A percentile compares a stretch with the other conserved stretches of the same genome.
phyloP scores from a whole-genome alignment of 2,797 vertebrate genomes.

The Uromys caudimaculatus region DNA sequence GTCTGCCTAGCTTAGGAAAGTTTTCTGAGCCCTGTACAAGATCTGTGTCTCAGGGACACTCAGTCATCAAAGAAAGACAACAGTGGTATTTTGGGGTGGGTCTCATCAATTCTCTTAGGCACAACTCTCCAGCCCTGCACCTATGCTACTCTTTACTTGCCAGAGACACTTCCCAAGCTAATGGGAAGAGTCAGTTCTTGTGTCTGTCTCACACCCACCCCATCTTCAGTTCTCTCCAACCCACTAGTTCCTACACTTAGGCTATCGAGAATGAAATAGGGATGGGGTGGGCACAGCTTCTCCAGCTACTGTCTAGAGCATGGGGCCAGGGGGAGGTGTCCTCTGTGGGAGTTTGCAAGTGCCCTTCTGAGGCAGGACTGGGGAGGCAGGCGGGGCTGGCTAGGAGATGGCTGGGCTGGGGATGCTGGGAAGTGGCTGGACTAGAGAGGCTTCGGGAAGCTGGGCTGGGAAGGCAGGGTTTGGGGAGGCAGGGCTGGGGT shows the following conservation, averaged over 20 bases:
- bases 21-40: background rate
- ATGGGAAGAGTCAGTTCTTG: background rate
- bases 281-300: background rate
- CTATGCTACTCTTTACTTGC: background rate
- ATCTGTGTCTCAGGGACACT: background rate
- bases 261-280: background rate
- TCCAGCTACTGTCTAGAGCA: background rate
- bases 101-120: background rate
- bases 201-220: background rate
- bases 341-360: background rate
- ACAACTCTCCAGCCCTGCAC: background rate
- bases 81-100: background rate
- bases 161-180: background rate
- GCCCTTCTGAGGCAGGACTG: no score
- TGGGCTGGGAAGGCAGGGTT: background rate
- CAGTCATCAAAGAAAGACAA: background rate
- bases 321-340: background rate
- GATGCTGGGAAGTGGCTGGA: no score
- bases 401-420: background rate
- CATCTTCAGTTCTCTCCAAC: background rate
- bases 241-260: background rate
- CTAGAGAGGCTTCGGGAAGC: background rate
- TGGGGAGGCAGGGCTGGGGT: background rate
- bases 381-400: background rate
- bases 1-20: conserved; percentile 11